Base-by-base conservation (phyloP, 2,797 vertebrate species). In the Poecilia velifera region DNA sequence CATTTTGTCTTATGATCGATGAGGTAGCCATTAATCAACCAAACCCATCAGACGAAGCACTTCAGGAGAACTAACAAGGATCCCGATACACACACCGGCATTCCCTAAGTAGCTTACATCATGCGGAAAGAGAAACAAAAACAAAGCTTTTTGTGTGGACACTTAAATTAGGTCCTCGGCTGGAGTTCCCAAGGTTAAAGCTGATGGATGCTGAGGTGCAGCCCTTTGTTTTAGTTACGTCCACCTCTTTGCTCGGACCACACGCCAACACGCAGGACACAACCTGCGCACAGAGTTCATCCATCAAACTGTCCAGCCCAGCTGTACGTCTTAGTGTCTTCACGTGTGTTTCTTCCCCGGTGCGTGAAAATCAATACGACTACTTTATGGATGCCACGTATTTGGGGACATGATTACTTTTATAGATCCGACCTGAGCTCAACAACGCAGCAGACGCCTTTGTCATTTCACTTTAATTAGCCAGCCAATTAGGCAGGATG, bases 381-480 rank as follows among this genome's bases (percentile, higher is more conserved):
- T 86, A 85, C 34, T 77, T 91, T 88, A 90, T 89, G 88, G 80
- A 81, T 78, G 80, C 82, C 0, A 43, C 39, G 28, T 77, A 83
- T 89, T 89, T 76, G 86, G 77, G 90, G 82, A 89, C 90, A 86
- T 90, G 86, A 93, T 93, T 90, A 85, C 80, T 84, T 93, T 90
- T 87, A 94, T 93, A 79, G 91, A 94, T 93, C 83, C 46, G 28
- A 77, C 86, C 76, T 68, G 68, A 82, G 59, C 83, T 78, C 78
- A 16, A 41, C n/a, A 62, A 76, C 28, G 72, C 80, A 71, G 73
- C 81, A 83, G 77, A 89, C 83, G 84, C 74, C 84, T 82, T 87
- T 89, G 91, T 88, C 87, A 86, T 93, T 90, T 90, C 70, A 68
- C 82, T 91, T 91, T 87, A 94, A 95, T 95, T 94, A 94, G 88